Base-by-base conservation (phyloP, 2,113 vertebrate species). In the Abramis brama region DNA sequence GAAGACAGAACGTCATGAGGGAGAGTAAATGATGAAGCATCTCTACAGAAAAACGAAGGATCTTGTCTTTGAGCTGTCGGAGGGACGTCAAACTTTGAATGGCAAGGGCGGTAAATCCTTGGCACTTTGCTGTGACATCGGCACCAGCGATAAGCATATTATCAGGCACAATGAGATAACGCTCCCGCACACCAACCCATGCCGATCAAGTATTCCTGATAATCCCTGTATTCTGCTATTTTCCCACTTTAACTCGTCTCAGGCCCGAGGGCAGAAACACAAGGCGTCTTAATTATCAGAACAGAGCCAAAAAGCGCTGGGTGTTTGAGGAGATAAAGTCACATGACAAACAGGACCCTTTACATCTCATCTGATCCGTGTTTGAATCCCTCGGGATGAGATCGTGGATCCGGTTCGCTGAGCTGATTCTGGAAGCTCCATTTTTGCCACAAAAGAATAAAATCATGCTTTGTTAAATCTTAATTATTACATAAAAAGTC, bases 91-190 rank as follows among this genome's bases (percentile, higher is more conserved):
- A 81, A 71, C 79, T 92, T 90, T 89, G 88, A 91, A 87, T 84
- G 66, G 84, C 83, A 88, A 89, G 82, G 91, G 89, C 82, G 60
- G 85, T 90, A 90, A 92, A 92, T 93, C 91, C 88, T 90, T 68
- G 75, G 81, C 85, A 83, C 90, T 91, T 87, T 91, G 86, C 39
- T 85, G 85, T 85, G 70, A 92, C 90, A 86, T 89, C 88, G 85
- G 68, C 70, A 82, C 30, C 15, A 88, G 86, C 76, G 93, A 94
- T 93, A 94, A 94, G 91, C 77, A 50, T 82, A 25, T 91, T 89
- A 90, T 91, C 88, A 52, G 77, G 13, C 64, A 30, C 68, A 85
- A 86, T 80, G 87, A 94, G 93, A 95, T 94, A 95, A 94, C 92
- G 86, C 82, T 90, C 86, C 81, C 87, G 88, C 23, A 60, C 23